These are phyloP conservation scores for Sarcophaga caerulescens DNA, from an alignment of 2,888 invertebrate genomes.

Conservation along the genomic window DNA sequence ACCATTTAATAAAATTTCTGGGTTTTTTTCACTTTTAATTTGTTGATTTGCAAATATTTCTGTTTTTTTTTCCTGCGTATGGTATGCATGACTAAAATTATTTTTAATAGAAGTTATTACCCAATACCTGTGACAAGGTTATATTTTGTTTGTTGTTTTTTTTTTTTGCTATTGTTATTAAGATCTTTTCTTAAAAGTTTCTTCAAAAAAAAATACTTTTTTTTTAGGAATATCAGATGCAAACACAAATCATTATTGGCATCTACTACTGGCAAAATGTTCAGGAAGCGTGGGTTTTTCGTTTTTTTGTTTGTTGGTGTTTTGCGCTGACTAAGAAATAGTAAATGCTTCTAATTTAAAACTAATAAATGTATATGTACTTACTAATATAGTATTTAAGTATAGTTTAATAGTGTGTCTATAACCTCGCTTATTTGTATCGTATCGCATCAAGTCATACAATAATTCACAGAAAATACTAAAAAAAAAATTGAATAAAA, in stretches of 20 bases:
- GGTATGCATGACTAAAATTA: not conserved
- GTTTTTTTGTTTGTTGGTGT: not conserved
- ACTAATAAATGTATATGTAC: slow-evolving; percentile 9
- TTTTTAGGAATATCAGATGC: slow-evolving; percentile 26
- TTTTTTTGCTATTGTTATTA: not conserved
- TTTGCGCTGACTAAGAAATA: slow-evolving; percentile 11
- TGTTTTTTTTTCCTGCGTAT: not conserved
- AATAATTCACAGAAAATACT: slow-evolving; percentile 6
- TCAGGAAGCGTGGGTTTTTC: slow-evolving; percentile 3
- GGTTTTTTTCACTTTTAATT: not conserved
- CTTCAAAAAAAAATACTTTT: not conserved
- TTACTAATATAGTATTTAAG: no score
- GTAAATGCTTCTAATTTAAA: slow-evolving; percentile 54
- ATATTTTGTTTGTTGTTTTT: not conserved
- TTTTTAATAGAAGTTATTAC: not conserved
- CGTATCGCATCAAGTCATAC: not conserved
- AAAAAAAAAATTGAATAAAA: slow-evolving; percentile 16
- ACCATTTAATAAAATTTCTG: no score
- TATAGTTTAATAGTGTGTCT: not conserved
- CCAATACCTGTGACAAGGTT: not conserved
- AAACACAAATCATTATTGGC: not conserved
- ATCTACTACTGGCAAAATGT: not conserved
- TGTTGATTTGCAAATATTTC: not conserved
- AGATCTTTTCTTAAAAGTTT: not conserved
- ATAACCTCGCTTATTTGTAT: slow-evolving; percentile 57